Base-by-base conservation (phyloP, 2,113 vertebrate species). In the Lanius collurio region DNA sequence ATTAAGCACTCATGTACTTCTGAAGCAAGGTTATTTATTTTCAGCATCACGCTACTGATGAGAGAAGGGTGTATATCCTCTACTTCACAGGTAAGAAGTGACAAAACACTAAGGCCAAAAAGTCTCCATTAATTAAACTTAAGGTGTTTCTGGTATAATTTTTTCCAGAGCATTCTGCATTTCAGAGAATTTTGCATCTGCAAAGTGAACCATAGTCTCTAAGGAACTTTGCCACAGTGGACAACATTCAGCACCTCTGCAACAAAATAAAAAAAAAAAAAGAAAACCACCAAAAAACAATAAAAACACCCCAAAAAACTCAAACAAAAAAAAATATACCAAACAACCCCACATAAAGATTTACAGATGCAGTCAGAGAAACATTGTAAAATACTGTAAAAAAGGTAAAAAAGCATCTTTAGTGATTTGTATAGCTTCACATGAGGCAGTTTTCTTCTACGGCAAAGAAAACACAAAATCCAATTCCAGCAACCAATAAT, bases 201-300 rank as follows among this genome's bases (percentile, higher is more conserved):
- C 33, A 52, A 41, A 62, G 84, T 20, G 37, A 83, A 52, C 27
- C 24, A 50, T 14, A 73, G 41, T 13, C 28, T 57, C 39, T 63
- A 59, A 1, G 11, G 15, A 41, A 60, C 64, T 70, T 63, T 68
- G 75, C 35, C 60, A 77, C 52, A 75, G 56, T 22, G 69, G 49
- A 47, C 11, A 82, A 41, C 5, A 35, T 26, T 70, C 28, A 57
- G 20, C 47, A 70, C 27, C 57, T 94, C 37, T 16, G 30, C 2
- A 53, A 53, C 69, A 70, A 23, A 23, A 37, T 37, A 3, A 20
- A 19, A 2, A 52, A 53, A 73, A 2, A 53, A 53, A 73, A 65
- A 16, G 9, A 2, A 16, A 15, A 5, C 39, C 35, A 26, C 14
- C 19, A 20, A 24, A 35, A 31, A 47, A 42, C 0, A 0, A 56